Evolutionary conservation across 2,113 vertebrate genomes (phyloP).

Genomic region (Amblyornis subalaris): DNA sequence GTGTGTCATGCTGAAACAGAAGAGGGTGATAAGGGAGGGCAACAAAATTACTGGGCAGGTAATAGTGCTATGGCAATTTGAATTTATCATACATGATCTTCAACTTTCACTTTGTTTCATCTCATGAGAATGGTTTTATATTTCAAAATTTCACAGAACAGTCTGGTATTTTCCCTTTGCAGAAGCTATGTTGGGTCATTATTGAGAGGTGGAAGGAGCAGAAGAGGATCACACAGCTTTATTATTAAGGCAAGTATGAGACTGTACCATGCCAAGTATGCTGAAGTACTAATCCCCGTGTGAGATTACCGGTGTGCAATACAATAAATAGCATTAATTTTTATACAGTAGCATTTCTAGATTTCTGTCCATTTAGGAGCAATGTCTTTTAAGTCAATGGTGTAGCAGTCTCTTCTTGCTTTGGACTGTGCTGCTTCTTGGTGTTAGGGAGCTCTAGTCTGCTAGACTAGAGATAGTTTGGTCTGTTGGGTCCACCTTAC

Average conservation of each 20-base stretch:
- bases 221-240: neutral
- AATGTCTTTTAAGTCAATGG: neutral
- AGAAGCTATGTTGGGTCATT: neutral
- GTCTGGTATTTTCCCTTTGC: neutral
- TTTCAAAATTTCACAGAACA: neutral
- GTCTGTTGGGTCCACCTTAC: neutral
- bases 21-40: neutral
- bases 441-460: neutral
- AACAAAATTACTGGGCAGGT: neutral
- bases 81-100: neutral
- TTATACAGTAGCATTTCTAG: neutral
- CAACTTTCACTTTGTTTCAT: neutral
- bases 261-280: neutral
- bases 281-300: neutral
- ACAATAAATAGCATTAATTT: neutral
- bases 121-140: neutral
- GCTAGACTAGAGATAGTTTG: neutral
- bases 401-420: neutral
- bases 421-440: neutral
- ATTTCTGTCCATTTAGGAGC: neutral
- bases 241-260: neutral
- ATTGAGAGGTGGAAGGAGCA: neutral
- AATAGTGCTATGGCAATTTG: neutral
- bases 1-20: neutral
- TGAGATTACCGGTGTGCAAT: neutral